Evolutionary conservation across 2,797 vertebrate species (phyloP).

Genomic region (Pipistrellus kuhlii): DNA sequence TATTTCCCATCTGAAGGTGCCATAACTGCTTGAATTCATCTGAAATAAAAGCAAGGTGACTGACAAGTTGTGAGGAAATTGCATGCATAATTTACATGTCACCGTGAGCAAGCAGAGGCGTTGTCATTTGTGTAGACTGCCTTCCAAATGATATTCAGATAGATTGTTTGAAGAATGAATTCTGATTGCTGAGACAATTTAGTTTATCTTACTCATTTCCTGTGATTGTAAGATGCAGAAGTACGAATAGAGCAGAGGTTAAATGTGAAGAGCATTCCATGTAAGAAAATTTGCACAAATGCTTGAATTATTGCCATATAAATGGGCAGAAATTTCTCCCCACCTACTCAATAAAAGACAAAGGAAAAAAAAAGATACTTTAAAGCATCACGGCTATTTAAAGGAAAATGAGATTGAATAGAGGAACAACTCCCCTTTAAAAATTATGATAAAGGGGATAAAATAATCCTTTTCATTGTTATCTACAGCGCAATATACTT

Average conservation of each 20-base stretch:
- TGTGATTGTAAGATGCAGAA: constrained; percentile 16
- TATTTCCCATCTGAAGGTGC: background rate
- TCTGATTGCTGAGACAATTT: constrained; percentile 65
- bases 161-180: constrained; percentile 25
- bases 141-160: constrained; percentile 52
- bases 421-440: background rate
- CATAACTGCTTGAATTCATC: background rate
- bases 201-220: constrained; percentile 46
- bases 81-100: constrained; percentile 41
- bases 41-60: constrained; percentile 35
- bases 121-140: constrained; percentile 23
- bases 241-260: constrained; percentile 37
- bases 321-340: constrained; percentile 28
- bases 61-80: constrained; percentile 41
- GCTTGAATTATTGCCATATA: constrained; percentile 24
- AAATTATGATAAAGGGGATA: background rate
- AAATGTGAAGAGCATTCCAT: constrained; percentile 44
- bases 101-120: background rate
- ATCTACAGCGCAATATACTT: background rate
- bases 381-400: background rate
- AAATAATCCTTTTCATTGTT: background rate
- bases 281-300: constrained; percentile 13
- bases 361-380: background rate
- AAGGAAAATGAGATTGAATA: constrained; percentile 8
- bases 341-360: constrained; percentile 21